A percentile compares a stretch with the other conserved stretches of the same genome.
phyloP scores from a whole-genome alignment of 2,888 invertebrate genomes.

The Ctenicera cuprea region DNA sequence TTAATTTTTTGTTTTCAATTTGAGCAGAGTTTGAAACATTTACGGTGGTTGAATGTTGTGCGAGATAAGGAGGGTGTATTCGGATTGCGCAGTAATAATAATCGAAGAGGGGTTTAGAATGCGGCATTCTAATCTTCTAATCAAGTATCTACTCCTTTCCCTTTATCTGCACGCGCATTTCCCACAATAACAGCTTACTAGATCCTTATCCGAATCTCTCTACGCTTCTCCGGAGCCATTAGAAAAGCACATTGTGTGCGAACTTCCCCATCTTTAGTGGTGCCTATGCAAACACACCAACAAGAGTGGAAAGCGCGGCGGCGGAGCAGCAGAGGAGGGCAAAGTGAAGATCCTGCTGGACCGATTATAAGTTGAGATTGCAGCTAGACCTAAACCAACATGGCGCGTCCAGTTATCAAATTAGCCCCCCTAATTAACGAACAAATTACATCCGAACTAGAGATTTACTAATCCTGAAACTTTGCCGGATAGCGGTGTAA shows the following conservation, averaged over 20 bases:
- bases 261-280: conserved; percentile 45
- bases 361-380: conserved; percentile 60
- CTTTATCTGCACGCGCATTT: conserved; percentile 38
- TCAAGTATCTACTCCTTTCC: conserved; percentile 37
- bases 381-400: conserved; percentile 65
- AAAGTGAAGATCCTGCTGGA: conserved; percentile 49
- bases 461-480: conserved; percentile 65
- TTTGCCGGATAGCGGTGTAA: conserved; percentile 60
- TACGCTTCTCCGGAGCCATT: conserved; percentile 38
- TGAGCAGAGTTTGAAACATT: not conserved
- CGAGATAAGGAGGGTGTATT: conserved; percentile 9
- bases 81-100: conserved; percentile 31
- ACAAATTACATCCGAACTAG: conserved; percentile 67
- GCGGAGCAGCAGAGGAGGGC: not conserved
- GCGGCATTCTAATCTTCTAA: conserved; percentile 42
- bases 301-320: not conserved
- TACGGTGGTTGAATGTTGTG: not conserved
- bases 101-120: conserved; percentile 20
- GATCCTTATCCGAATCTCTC: conserved; percentile 43
- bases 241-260: conserved; percentile 51
- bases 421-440: conserved; percentile 67
- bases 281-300: conserved; percentile 50
- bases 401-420: conserved; percentile 67
- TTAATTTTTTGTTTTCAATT: conserved; percentile 1
- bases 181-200: conserved; percentile 49